Evolutionary conservation across 2,888 invertebrate genomes (phyloP), one percentile per base, ranked within the genome.

Genomic region (Bruchidius siliquastri): DNA sequence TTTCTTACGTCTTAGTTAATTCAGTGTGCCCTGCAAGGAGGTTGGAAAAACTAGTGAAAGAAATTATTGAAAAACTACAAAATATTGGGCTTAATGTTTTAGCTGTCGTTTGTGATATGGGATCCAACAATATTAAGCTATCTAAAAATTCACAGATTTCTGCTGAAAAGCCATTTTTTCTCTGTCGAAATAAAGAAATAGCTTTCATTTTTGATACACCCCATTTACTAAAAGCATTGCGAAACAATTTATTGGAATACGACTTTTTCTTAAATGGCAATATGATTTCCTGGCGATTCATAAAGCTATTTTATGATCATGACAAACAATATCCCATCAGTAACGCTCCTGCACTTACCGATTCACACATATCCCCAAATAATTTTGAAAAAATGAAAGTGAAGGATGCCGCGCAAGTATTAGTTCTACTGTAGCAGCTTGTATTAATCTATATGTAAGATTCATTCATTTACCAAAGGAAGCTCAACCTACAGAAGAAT

Each of bases 361-460:
- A 74, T 20, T 21, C 73, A 69, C 72, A 76, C 70, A 70, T 75
- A 21, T 70, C 18, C 26, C 73, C 74, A 10, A 67, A 20, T 18
- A 71, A 72, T 68, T 78, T 80, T 72, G 74, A 80, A 72, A 80
- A 77, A 72, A 78, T 79, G 78, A 76, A 75, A 30, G 79, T 80
- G 13, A 78, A 78, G 32, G 74, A 74, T 68, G 80, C 79, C 20
- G 71, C 72, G 4, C 80, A 80, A 75, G 66, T 79, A 66, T 74
- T 0, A 80, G 80, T 74, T 30, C 69, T 20, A 77, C 79, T 67
- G 79, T 80, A 20, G 76, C 80, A 68, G 71, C 76, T 67, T 77
- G 72, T n/a, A 70, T 81, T 71, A 74, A 74, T 30, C 77, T 73
- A 18, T 77, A 78, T 71, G 67, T 79, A n/a, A 71, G 68, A 22